Conservation (phyloP, 2,888 invertebrate species). For the Hypsopygia costalis region DNA sequence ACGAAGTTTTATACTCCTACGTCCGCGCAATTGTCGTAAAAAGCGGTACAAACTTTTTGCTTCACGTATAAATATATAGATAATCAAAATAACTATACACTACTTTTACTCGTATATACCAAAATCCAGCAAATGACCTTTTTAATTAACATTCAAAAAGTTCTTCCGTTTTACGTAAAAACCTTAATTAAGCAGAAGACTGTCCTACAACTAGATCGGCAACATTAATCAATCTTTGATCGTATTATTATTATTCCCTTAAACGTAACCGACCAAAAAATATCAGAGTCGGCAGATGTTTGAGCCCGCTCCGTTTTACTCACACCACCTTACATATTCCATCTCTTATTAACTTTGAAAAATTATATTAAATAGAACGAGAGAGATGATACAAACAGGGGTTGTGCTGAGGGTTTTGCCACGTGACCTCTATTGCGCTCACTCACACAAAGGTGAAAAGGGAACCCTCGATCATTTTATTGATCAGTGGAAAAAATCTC, state of each 20-base stretch:
- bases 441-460: slow-evolving; percentile 35
- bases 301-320: slow-evolving; percentile 50
- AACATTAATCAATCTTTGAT: slow-evolving; percentile 26
- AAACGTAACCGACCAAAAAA: slow-evolving; percentile 58
- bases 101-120: too few species aligned
- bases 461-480: slow-evolving; percentile 64
- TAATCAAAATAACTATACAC: too few species aligned
- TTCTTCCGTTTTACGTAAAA: not conserved
- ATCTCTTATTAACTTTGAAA: slow-evolving; percentile 27
- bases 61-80: too few species aligned
- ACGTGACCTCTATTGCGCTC: slow-evolving; percentile 56
- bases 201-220: slow-evolving; percentile 8
- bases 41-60: too few species aligned
- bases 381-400: slow-evolving; percentile 53
- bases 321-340: slow-evolving; percentile 30
- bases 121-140: too few species aligned
- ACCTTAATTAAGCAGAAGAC: slow-evolving; percentile 6
- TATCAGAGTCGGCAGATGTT: slow-evolving; percentile 72
- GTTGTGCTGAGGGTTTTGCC: slow-evolving; percentile 61
- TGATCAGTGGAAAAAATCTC: slow-evolving; percentile 58
- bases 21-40: too few species aligned
- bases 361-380: slow-evolving; percentile 26
- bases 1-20: too few species aligned
- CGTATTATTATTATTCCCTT: slow-evolving; percentile 49
- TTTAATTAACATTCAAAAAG: too few species aligned